A percentile compares a stretch with the other conserved stretches of the same genome.
These are phyloP conservation scores for Acrocyrtus sp. DNA, from an alignment of 2,888 invertebrate genomes.

Conservation along the genomic window DNA sequence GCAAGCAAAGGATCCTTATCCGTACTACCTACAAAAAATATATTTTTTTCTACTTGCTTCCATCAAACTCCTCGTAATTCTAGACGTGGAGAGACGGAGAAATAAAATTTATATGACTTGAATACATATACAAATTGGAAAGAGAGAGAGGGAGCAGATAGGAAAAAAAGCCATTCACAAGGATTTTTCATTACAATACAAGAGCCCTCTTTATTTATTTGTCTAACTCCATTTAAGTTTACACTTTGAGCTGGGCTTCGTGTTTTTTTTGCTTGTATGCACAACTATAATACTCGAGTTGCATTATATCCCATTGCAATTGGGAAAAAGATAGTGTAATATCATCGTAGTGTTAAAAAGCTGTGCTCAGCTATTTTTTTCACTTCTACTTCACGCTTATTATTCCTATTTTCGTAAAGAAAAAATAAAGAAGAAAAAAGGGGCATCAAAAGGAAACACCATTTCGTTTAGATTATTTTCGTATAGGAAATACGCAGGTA, in stretches of 20 bases:
- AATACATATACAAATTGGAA: conserved; percentile 47
- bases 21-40: too few species aligned
- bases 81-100: too few species aligned
- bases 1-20: too few species aligned
- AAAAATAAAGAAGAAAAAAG: conserved; percentile 38
- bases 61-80: conserved; percentile 15
- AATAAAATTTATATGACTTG: conserved; percentile 55
- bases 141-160: conserved; percentile 3
- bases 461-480: conserved; percentile 16
- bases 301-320: too few species aligned
- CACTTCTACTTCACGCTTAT: conserved; percentile 41
- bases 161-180: conserved; percentile 39
- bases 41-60: too few species aligned
- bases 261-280: too few species aligned
- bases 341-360: too few species aligned
- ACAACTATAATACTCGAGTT: too few species aligned
- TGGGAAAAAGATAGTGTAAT: too few species aligned
- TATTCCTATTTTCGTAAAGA: conserved; percentile 49
- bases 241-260: conserved; percentile 46
- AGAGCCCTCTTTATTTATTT: conserved; percentile 62
- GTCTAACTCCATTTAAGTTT: conserved; percentile 58
- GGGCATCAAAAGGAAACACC: conserved; percentile 48
- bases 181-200: conserved; percentile 50
- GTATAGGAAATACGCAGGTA: too few species aligned
- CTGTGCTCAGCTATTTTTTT: too few species aligned